Base-by-base conservation (phyloP, 1,140 invertebrate genomes). In the Archivesica marissinica region DNA sequence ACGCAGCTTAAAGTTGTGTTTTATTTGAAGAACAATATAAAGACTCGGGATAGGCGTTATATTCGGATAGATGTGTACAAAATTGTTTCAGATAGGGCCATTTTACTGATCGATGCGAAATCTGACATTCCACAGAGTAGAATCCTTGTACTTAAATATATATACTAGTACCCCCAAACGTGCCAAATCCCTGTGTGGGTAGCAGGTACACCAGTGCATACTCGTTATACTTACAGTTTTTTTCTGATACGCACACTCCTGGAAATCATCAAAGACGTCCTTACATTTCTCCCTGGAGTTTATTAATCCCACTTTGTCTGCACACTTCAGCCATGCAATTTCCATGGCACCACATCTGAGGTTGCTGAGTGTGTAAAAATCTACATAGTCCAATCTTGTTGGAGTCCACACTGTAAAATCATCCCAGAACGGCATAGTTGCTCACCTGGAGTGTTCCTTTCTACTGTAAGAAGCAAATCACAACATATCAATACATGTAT, bases 131-230 rank as follows among this genome's bases (percentile, higher is more conserved):
- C n/a, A n/a, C n/a, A n/a, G n/a, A n/a, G n/a, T n/a, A n/a, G n/a
- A n/a, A n/a, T n/a, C n/a, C n/a, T n/a, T n/a, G n/a, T n/a, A n/a
- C n/a, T n/a, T n/a, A n/a, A n/a, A n/a, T n/a, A n/a, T n/a, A n/a
- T n/a, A n/a, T n/a, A n/a, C n/a, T n/a, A n/a, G n/a, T n/a, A n/a
- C n/a, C n/a, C n/a, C n/a, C n/a, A n/a, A n/a, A n/a, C n/a, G n/a
- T n/a, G n/a, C n/a, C n/a, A n/a, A n/a, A n/a, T n/a, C n/a, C n/a
- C n/a, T n/a, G n/a, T n/a, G n/a, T n/a, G n/a, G n/a, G n/a, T n/a
- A 44, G 85, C 11, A 84, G 72, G 35, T 92, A 93, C 85, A 44
- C 86, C 39, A 92, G 93, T 82, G 87, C 88, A 4, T 28, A 25
- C 23, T 39, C 56, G 33, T 47, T 81, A 3, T 25, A 64, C 75